A percentile compares a stretch with the other conserved stretches of the same genome.
Conservation (phyloP, 2,113 vertebrate genomes). For the Neofelis nebulosa region DNA sequence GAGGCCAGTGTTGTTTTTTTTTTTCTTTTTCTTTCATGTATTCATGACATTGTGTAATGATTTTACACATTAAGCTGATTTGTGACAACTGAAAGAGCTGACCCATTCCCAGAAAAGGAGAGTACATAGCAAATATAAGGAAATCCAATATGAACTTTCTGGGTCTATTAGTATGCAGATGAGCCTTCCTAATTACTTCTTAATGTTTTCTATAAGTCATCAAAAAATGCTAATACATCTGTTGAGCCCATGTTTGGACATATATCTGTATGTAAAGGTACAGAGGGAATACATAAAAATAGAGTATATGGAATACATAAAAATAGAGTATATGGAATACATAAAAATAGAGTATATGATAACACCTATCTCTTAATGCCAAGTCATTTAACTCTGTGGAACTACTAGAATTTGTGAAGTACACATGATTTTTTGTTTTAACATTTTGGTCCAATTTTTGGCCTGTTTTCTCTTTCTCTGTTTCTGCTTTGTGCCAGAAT, state of each 20-base stretch:
- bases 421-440: neutral
- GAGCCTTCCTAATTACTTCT: conserved; percentile 74
- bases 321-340: neutral
- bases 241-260: neutral
- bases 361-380: neutral
- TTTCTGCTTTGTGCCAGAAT: conserved; percentile 14
- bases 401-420: neutral
- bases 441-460: conserved; percentile 1
- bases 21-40: neutral
- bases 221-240: conserved; percentile 66
- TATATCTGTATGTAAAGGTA: conserved; percentile 47
- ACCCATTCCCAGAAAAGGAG: conserved; percentile 40
- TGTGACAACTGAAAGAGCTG: conserved; percentile 47
- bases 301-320: neutral
- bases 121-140: conserved; percentile 40
- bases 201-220: conserved; percentile 76
- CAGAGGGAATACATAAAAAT: neutral
- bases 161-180: conserved; percentile 62
- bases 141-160: conserved; percentile 64
- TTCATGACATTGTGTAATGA: conserved; percentile 41
- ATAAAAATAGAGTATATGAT: too few relatives aligned
- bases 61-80: conserved; percentile 49
- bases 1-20: neutral
- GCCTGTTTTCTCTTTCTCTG: neutral
- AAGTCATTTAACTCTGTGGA: neutral